A percentile compares a stretch with the other conserved stretches of the same genome.
These are phyloP conservation scores for Pagrus major DNA, from an alignment of 2,113 vertebrate species.

Conservation along the genomic window DNA sequence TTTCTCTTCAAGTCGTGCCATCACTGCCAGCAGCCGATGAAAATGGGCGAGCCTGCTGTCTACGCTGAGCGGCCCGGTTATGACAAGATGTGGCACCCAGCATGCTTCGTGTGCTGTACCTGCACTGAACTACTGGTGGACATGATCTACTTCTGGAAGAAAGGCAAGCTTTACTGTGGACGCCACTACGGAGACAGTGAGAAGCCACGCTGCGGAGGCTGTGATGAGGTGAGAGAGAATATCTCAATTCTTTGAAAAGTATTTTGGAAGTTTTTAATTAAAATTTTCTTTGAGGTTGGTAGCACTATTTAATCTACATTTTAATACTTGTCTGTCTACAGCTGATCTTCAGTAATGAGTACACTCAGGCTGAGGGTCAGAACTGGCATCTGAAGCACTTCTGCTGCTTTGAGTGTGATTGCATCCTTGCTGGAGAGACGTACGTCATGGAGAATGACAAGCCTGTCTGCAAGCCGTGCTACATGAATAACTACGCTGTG, in stretches of 20 bases:
- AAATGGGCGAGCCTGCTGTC: constrained; percentile 92
- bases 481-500: constrained; percentile 94
- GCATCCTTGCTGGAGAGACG: constrained; percentile 93
- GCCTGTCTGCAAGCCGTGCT: constrained; percentile 95
- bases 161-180: constrained; percentile 93
- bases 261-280: too few species aligned
- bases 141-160: constrained; percentile 99
- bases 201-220: constrained; percentile 95
- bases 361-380: constrained; percentile 95
- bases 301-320: too few species aligned
- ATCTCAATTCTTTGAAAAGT: background rate
- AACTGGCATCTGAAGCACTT: constrained; percentile 99
- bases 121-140: constrained; percentile 95
- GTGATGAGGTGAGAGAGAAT: constrained; percentile 91
- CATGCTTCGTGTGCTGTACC: constrained; percentile 92
- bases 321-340: constrained; percentile 58
- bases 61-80: constrained; percentile 96
- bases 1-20: constrained; percentile 86
- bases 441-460: constrained; percentile 95
- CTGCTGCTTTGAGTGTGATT: constrained; percentile 99
- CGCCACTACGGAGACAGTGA: constrained; percentile 99
- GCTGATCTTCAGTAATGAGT: constrained; percentile 99
- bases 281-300: background rate
- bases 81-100: constrained; percentile 96
- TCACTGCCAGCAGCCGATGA: constrained; percentile 90